A percentile compares a stretch with the other conserved stretches of the same genome.
Evolutionary conservation across 2,888 invertebrate genomes (phyloP).

Genomic region (Drosophila flavopinicola): DNA sequence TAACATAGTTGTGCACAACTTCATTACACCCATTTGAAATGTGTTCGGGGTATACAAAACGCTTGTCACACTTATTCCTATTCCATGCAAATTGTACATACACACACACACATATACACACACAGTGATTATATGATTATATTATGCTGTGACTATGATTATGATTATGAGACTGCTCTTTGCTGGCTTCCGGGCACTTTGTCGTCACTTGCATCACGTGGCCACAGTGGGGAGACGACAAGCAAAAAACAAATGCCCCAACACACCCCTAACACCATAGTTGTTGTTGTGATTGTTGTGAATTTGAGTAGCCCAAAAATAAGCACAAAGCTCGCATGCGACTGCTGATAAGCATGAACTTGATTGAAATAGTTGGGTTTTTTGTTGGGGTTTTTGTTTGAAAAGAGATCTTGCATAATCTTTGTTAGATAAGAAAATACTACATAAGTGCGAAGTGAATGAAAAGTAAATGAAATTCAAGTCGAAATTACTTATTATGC

Average conservation of each 20-base stretch:
- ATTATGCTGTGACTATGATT: conserved; percentile 18
- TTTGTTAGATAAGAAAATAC: neutral
- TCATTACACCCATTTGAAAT: no score
- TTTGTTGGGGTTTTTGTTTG: neutral
- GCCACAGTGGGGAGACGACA: neutral
- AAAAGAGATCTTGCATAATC: conserved; percentile 6
- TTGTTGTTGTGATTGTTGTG: conserved; percentile 1
- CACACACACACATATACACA: conserved; percentile 2
- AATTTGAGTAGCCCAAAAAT: neutral
- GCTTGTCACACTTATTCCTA: conserved; percentile 11
- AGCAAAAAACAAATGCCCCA: neutral
- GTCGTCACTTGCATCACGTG: conserved; percentile 39
- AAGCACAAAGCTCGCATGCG: conserved; percentile 1
- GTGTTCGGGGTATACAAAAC: conserved; percentile 5
- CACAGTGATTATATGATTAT: conserved; percentile 7
- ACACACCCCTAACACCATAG: neutral
- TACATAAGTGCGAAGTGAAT: neutral
- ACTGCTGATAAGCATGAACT: conserved; percentile 13
- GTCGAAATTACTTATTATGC: neutral
- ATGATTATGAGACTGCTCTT: conserved; percentile 17
- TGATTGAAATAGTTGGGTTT: neutral
- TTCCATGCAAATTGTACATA: conserved; percentile 12
- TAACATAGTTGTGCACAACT: no score
- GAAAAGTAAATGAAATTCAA: neutral
- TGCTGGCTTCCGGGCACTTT: conserved; percentile 30